Evolutionary conservation across 2,797 vertebrate genomes (phyloP).

Genomic region (Takifugu rubripes): DNA sequence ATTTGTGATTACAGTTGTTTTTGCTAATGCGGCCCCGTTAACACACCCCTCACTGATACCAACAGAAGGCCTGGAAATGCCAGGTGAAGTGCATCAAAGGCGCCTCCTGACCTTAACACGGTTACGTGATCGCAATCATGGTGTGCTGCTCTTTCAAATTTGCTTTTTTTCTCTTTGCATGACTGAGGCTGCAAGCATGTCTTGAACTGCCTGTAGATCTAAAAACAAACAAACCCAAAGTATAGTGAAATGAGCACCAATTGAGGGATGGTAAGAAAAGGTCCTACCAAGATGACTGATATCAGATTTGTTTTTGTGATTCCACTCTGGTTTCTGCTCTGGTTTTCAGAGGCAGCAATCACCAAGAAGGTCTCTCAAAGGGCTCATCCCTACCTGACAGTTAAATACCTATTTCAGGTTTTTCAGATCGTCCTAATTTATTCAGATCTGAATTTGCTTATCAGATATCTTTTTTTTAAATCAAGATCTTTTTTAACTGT

Average conservation of each 20-base stretch:
- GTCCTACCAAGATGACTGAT: too few relatives aligned
- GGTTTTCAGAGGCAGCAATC: constrained; percentile 11
- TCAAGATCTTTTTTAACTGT: constrained; percentile 9
- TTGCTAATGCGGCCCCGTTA: constrained; percentile 3
- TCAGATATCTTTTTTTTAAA: constrained; percentile 58
- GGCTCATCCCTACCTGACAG: constrained; percentile 5
- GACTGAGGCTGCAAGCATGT: constrained; percentile 12
- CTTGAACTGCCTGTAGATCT: background rate
- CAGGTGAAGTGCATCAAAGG: constrained; percentile 46
- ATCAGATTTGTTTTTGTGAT: too few relatives aligned
- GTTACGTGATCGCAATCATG: constrained; percentile 37
- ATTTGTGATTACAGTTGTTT: constrained; percentile 14
- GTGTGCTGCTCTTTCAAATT: constrained; percentile 30
- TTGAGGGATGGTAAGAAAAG: too few relatives aligned
- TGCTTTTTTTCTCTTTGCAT: constrained; percentile 6
- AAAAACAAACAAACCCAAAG: too few relatives aligned
- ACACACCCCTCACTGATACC: constrained; percentile 19
- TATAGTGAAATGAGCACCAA: too few relatives aligned
- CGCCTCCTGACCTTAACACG: constrained; percentile 20
- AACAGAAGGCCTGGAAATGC: constrained; percentile 36
- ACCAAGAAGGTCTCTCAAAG: constrained; percentile 28
- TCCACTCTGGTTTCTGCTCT: background rate
- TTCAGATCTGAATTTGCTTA: constrained; percentile 47
- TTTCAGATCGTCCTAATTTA: constrained; percentile 15
- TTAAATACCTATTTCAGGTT: constrained; percentile 40